Percentiles rank a stretch among this genome's conserved stretches.
Conservation (phyloP, 2,797 vertebrate genomes). For the Caiman crocodilus region DNA sequence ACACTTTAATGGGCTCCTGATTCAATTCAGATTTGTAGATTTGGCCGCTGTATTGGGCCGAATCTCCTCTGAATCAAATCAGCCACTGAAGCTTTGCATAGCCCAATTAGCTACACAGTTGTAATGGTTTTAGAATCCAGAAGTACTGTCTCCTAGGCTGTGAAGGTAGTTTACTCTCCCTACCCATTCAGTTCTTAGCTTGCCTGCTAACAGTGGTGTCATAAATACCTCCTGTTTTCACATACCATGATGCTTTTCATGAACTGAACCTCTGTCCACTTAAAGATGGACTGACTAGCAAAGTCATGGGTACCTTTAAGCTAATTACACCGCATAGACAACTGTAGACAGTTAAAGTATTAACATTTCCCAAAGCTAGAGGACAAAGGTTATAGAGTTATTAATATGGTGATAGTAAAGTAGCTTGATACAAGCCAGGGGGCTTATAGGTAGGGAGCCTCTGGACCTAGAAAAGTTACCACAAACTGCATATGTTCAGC, state of each 20-base stretch:
- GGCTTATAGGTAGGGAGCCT: neutral
- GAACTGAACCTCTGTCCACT: neutral
- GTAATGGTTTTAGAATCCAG: accelerated
- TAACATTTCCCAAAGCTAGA: too few relatives aligned
- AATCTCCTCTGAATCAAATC: too few relatives aligned
- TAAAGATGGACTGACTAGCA: accelerated
- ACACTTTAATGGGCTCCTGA: too few relatives aligned
- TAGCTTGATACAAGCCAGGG: neutral
- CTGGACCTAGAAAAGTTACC: accelerated
- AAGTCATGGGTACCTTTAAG: accelerated
- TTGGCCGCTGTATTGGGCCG: too few relatives aligned
- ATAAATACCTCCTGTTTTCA: neutral
- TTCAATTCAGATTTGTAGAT: too few relatives aligned
- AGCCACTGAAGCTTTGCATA: too few relatives aligned
- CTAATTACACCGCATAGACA: accelerated
- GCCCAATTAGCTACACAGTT: too few relatives aligned
- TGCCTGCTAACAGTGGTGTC: neutral
- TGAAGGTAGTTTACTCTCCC: too few relatives aligned
- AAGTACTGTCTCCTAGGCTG: neutral
- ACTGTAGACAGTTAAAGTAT: neutral
- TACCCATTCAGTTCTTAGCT: neutral
- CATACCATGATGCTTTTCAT: neutral
- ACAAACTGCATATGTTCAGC: accelerated
- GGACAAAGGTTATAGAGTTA: too few relatives aligned
- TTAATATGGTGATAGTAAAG: too few relatives aligned